These are phyloP conservation scores for Xiphydria camelus DNA, from an alignment of 2,888 invertebrate species.

Conservation along the genomic window DNA sequence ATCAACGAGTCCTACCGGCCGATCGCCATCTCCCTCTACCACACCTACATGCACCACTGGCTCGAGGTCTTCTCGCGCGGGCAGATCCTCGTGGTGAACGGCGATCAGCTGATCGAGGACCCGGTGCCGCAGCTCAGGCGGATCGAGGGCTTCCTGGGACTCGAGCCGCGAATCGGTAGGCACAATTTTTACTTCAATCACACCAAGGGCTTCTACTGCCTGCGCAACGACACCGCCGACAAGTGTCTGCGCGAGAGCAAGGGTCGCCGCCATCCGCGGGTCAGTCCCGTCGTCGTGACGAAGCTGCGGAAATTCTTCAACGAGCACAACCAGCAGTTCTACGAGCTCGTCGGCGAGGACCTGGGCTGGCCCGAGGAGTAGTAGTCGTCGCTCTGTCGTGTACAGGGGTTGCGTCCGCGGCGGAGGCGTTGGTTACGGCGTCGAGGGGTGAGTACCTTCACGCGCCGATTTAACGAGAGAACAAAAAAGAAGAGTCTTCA, in stretches of 20 bases:
- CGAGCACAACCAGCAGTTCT: conserved; percentile 90
- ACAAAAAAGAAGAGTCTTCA: no score
- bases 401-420: no score
- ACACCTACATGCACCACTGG: conserved; percentile 89
- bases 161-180: conserved; percentile 71
- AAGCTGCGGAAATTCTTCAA: conserved; percentile 84
- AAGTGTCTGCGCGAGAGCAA: conserved; percentile 84
- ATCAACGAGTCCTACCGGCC: conserved; percentile 84
- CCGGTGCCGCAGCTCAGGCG: conserved; percentile 85
- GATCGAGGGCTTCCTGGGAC: conserved; percentile 84
- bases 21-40: conserved; percentile 87
- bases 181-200: conserved; percentile 96
- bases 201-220: conserved; percentile 95
- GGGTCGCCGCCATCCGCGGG: conserved; percentile 81
- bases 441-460: no score
- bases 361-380: conserved; percentile 93
- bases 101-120: conserved; percentile 87
- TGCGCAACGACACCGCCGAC: conserved; percentile 81
- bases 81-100: conserved; percentile 93
- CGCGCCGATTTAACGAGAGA: no score
- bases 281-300: conserved; percentile 77
- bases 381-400: conserved; percentile 35
- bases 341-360: conserved; percentile 89
- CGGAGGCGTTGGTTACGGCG: no score
- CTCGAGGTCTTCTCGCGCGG: conserved; percentile 88